Evolutionary conservation across 1,140 invertebrate species (phyloP).

Genomic region (Tetramorium parvispinum): DNA sequence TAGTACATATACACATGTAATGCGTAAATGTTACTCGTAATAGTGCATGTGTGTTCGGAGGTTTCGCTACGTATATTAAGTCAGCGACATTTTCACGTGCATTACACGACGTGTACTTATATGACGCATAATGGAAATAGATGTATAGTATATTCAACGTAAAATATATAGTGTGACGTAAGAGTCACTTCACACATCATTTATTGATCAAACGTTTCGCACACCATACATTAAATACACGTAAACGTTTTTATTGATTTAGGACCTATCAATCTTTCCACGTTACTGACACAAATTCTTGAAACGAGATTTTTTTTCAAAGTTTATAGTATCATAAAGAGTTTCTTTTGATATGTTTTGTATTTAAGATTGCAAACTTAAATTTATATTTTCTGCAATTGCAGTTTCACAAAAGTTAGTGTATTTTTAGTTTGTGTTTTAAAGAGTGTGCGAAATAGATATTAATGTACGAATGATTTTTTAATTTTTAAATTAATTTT

Average conservation of each 20-base stretch:
- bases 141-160: slow-evolving; percentile 27
- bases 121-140: slow-evolving; percentile 39
- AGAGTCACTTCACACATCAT: slow-evolving; percentile 44
- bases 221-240: neutral
- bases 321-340: neutral
- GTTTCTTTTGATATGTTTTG: neutral
- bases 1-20: slow-evolving; percentile 16
- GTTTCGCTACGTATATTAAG: slow-evolving; percentile 44
- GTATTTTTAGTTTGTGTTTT: neutral
- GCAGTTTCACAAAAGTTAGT: neutral
- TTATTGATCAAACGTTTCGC: slow-evolving; percentile 51
- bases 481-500: neutral
- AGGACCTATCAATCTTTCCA: slow-evolving; percentile 6
- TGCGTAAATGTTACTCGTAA: slow-evolving; percentile 43
- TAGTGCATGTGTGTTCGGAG: neutral
- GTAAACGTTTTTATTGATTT: slow-evolving; percentile 13
- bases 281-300: neutral
- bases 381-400: neutral
- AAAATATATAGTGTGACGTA: slow-evolving; percentile 20
- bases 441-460: neutral
- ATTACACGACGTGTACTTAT: slow-evolving; percentile 33
- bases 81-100: slow-evolving; percentile 49
- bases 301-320: neutral
- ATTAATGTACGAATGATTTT: neutral
- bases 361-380: neutral